phyloP scores from a whole-genome alignment of 2,113 vertebrate genomes.

The Crotophaga sulcirostris region DNA sequence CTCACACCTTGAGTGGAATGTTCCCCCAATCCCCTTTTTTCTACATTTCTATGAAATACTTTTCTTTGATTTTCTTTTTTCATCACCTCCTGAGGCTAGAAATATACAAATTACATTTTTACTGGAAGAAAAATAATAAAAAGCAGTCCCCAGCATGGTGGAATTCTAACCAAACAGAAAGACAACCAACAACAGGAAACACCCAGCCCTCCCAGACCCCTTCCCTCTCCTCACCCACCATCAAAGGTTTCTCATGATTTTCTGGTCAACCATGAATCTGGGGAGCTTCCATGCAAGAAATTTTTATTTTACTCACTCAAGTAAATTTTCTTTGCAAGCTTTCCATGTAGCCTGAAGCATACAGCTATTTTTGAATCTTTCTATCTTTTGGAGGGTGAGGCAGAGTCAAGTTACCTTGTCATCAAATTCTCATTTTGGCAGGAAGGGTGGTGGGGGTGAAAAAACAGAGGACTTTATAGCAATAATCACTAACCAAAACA shows the following conservation, averaged over 20 bases:
- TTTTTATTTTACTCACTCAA: conserved; percentile 10
- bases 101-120: neutral
- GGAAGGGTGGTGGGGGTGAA: conserved; percentile 51
- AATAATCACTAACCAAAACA: conserved; percentile 68
- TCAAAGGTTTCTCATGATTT: neutral
- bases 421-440: conserved; percentile 66
- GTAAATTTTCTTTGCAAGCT: conserved; percentile 9
- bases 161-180: neutral
- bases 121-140: neutral
- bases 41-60: neutral
- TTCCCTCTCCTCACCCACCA: accelerated
- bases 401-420: conserved; percentile 64
- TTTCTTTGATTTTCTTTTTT: neutral
- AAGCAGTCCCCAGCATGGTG: neutral
- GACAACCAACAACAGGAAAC: neutral
- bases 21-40: neutral
- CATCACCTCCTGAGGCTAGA: neutral
- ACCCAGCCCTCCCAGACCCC: neutral
- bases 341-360: neutral
- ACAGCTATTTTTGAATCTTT: conserved; percentile 52
- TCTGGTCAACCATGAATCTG: neutral
- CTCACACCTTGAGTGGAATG: neutral
- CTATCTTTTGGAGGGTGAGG: conserved; percentile 42
- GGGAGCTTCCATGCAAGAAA: neutral
- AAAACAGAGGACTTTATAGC: conserved; percentile 55